Evolutionary conservation across 2,797 vertebrate genomes (phyloP), one percentile per base, ranked within the genome.

Genomic region (Esox lucius): DNA sequence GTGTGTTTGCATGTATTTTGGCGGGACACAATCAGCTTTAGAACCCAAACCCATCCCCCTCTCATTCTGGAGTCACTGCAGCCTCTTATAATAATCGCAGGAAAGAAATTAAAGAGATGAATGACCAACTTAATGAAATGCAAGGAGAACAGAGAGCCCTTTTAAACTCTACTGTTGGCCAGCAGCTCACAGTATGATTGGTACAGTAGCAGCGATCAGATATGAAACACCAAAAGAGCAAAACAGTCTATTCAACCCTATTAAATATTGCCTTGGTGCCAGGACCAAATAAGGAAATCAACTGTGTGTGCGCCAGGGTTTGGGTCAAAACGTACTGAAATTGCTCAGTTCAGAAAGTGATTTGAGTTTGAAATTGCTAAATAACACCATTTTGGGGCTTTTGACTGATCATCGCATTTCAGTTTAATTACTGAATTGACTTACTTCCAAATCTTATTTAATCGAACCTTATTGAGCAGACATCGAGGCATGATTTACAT

Each of bases 51-150:
- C 26, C 62, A 65, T 9, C 75, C 80, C 80, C 79, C 66, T 78
- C 68, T 49, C 5, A 31, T 49, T 70, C 49, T 70, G 78, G 75
- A 78, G 80, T 82, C 79, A 78, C 67, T 78, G 74, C 76, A 72
- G 78, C 68, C 42, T 51, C 68, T 75, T 74, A 61, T 48, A 73
- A 74, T 66, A 81, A 83, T 76, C 82, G 39, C 56, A 53, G 39
- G 33, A 35, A 53, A 68, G 61, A 69, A 53, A 68, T 46, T 5
- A 6, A 5, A 26, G 22, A 68, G 19, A 53, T 15, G 53, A 46
- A 72, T 66, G 5, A 66, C 4, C 62, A 77, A 59, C 49, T 61
- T 49, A 39, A 76, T 71, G 16, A 73, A 65, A 71, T 33, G 68
- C 75, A 35, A 73, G 62, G n/a, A 35, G 59, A 67, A 72, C 59